phyloP scores from a whole-genome alignment of 2,888 invertebrate species.

The Rhodophaea formosa region DNA sequence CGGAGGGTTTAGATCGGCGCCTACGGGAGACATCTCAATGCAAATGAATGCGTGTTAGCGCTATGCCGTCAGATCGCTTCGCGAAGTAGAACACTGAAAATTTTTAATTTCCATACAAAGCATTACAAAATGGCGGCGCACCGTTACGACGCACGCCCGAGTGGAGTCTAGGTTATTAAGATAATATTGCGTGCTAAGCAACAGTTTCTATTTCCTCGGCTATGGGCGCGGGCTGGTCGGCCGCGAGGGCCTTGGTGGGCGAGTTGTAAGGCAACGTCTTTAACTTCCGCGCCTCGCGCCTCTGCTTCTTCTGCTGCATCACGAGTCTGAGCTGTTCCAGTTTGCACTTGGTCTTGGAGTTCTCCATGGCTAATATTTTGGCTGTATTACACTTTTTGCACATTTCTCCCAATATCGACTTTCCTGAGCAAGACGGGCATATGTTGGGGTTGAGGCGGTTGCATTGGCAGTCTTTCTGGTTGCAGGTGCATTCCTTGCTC shows the following conservation, averaged over 20 bases:
- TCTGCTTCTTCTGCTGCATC: slow-evolving; percentile 93
- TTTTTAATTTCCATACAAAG: slow-evolving; percentile 35
- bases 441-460: slow-evolving; percentile 32
- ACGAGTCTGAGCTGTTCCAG: slow-evolving; percentile 92
- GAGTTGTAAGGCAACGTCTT: slow-evolving; percentile 84
- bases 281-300: slow-evolving; percentile 88
- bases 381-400: slow-evolving; percentile 75
- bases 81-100: slow-evolving; percentile 10
- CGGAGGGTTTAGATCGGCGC: slow-evolving; percentile 7
- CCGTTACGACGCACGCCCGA: slow-evolving; percentile 27
- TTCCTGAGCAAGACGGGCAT: slow-evolving; percentile 23
- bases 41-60: slow-evolving; percentile 19
- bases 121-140: slow-evolving; percentile 40
- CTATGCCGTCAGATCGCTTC: slow-evolving; percentile 13
- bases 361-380: slow-evolving; percentile 83
- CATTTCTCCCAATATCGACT: slow-evolving; percentile 42
- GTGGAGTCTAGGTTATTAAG: slow-evolving; percentile 17
- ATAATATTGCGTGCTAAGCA: slow-evolving; percentile 52
- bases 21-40: slow-evolving; percentile 17
- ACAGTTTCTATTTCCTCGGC: slow-evolving; percentile 83
- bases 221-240: slow-evolving; percentile 90
- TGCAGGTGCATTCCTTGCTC: slow-evolving; percentile 38
- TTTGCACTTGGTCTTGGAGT: slow-evolving; percentile 91
- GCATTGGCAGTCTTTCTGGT: slow-evolving; percentile 42
- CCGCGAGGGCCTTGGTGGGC: slow-evolving; percentile 89